Conservation (phyloP, 2,888 invertebrate genomes). For the Athalia rosae region DNA sequence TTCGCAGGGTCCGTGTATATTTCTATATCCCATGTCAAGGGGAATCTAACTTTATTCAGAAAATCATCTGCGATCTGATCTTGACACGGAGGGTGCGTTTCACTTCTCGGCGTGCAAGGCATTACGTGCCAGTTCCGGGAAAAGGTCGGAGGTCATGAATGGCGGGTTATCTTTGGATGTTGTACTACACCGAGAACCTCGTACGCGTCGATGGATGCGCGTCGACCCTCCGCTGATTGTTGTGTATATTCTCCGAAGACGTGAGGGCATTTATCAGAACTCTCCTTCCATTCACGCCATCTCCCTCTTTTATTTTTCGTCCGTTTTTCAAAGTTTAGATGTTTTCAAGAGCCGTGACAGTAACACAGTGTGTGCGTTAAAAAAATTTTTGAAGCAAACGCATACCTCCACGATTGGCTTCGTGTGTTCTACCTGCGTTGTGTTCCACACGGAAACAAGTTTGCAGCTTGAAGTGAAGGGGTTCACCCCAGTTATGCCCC, state of each 20-base stretch:
- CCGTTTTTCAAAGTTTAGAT: not conserved
- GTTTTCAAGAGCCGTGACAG: not conserved
- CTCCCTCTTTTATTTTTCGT: not conserved
- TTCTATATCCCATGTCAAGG: conserved; percentile 6
- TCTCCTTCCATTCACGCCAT: conserved; percentile 1
- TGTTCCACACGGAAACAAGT: conserved; percentile 8
- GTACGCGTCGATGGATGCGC: conserved; percentile 10
- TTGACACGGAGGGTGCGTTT: conserved; percentile 7
- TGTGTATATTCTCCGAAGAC: not conserved
- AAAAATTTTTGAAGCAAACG: too few species aligned
- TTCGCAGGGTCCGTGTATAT: not conserved
- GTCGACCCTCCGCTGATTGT: not conserved
- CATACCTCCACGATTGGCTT: too few species aligned
- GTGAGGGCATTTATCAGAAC: not conserved
- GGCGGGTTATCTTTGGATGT: conserved; percentile 8
- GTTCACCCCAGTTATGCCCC: conserved; percentile 15
- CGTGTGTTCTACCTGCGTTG: not conserved
- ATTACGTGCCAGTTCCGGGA: conserved; percentile 7
- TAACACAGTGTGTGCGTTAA: too few species aligned
- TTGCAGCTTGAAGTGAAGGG: conserved; percentile 25
- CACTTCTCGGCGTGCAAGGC: conserved; percentile 6
- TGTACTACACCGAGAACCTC: conserved; percentile 5
- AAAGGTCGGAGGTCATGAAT: not conserved
- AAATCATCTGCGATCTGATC: conserved; percentile 34
- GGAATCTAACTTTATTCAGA: not conserved